Evolutionary conservation across 2,888 invertebrate species (phyloP).

Genomic region (Euplagia quadripunctaria): DNA sequence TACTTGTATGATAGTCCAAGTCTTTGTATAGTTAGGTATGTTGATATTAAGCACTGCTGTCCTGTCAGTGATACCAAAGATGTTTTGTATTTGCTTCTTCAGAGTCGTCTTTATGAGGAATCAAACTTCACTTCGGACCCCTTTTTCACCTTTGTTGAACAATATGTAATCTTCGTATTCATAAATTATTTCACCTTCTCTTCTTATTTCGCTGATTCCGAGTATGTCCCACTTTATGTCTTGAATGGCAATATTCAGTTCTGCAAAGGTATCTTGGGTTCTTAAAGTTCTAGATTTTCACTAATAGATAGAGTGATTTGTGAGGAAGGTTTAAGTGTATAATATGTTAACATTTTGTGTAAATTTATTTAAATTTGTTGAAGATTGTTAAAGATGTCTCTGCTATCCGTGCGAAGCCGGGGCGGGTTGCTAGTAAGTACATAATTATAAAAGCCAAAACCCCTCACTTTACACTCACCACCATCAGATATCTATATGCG

Average conservation of each 20-base stretch:
- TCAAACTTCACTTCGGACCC: not conserved
- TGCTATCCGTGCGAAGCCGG: no score
- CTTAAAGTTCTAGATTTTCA: no score
- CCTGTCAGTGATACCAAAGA: not conserved
- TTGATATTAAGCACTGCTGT: not conserved
- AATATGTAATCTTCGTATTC: constrained; percentile 3
- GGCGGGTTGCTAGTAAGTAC: no score
- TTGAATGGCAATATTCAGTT: not conserved
- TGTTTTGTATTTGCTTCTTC: not conserved
- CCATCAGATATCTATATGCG: not conserved
- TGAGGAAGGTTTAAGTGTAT: no score
- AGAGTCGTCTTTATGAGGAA: constrained; percentile 4
- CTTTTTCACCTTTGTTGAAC: not conserved
- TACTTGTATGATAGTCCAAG: not conserved
- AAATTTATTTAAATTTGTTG: no score
- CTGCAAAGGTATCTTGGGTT: not conserved
- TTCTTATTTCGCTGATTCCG: not conserved
- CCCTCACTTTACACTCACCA: not conserved
- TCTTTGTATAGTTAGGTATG: not conserved
- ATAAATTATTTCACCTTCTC: not conserved
- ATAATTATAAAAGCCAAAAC: no score
- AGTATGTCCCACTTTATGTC: not conserved
- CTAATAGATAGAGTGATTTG: no score
- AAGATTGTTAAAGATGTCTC: no score
- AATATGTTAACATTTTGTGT: no score